phyloP scores from a whole-genome alignment of 2,888 invertebrate genomes.

The Mythimna ferrago region DNA sequence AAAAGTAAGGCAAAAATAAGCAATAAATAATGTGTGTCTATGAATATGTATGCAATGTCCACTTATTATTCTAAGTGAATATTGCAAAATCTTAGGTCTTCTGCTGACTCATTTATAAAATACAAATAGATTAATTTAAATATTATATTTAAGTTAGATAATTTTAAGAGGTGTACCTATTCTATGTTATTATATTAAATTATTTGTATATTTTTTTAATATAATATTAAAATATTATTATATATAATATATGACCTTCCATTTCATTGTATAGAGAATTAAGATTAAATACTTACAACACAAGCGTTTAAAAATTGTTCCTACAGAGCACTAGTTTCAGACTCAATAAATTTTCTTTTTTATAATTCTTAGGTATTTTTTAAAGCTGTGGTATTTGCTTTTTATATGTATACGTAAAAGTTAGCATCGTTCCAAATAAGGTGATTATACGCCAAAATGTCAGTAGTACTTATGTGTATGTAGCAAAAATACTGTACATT shows the following conservation, averaged over 20 bases:
- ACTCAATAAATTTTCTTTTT: neutral
- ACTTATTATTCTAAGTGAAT: neutral
- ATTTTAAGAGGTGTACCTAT: neutral
- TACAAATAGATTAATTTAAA: neutral
- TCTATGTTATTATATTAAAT: neutral
- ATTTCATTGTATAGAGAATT: constrained; percentile 3
- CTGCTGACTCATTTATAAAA: neutral
- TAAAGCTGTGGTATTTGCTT: constrained; percentile 29
- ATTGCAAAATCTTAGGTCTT: neutral
- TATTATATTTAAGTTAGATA: neutral
- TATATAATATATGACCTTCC: constrained; percentile 7
- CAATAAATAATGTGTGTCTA: constrained; percentile 33
- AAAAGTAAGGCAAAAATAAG: constrained; percentile 20
- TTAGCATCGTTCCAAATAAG: constrained; percentile 45
- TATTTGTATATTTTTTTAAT: neutral
- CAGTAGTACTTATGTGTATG: constrained; percentile 64
- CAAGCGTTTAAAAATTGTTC: constrained; percentile 40
- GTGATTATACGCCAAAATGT: constrained; percentile 64
- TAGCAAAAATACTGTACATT: constrained; percentile 66
- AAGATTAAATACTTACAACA: constrained; percentile 2
- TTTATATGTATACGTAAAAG: constrained; percentile 19
- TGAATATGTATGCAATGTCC: constrained; percentile 5
- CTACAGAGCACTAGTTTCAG: constrained; percentile 37
- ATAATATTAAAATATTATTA: neutral
- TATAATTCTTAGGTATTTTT: neutral